Evolutionary conservation across 2,797 vertebrate species (phyloP).

Genomic region (Adrianichthys oophorus): DNA sequence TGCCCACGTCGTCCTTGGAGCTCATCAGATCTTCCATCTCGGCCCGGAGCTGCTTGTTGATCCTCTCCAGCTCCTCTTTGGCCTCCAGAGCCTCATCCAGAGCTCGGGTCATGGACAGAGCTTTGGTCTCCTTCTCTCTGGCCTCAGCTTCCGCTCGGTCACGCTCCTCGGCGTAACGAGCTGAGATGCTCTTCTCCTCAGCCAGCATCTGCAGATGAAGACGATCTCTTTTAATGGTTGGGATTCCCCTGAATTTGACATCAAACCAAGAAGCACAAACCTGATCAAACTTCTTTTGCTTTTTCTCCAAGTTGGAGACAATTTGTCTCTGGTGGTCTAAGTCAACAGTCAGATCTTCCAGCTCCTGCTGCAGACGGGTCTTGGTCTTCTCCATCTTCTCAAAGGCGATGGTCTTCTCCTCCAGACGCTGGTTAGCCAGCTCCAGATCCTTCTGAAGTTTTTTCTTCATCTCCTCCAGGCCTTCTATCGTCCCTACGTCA

Average conservation of each 20-base stretch:
- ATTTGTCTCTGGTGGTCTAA: constrained; percentile 93
- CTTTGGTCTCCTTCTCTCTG: constrained; percentile 96
- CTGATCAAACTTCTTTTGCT: constrained; percentile 98
- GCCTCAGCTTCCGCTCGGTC: constrained; percentile 96
- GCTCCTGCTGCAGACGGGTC: constrained; percentile 92
- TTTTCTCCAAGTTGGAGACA: constrained; percentile 92
- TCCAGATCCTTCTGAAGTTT: constrained; percentile 92
- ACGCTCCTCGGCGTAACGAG: constrained; percentile 92
- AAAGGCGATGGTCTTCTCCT: constrained; percentile 89
- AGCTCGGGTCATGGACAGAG: constrained; percentile 89
- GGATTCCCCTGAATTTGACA: not conserved
- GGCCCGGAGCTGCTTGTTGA: constrained; percentile 90
- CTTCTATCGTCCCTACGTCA: constrained; percentile 89
- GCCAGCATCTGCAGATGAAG: constrained; percentile 84
- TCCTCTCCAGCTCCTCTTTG: constrained; percentile 93
- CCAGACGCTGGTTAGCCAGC: constrained; percentile 84
- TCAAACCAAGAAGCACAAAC: constrained; percentile 53
- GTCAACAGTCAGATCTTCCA: constrained; percentile 92
- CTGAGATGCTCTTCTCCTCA: constrained; percentile 95
- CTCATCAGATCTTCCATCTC: constrained; percentile 99
- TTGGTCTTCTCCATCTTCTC: constrained; percentile 97
- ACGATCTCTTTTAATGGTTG: not conserved
- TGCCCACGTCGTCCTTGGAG: constrained; percentile 98
- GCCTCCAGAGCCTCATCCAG: constrained; percentile 93
- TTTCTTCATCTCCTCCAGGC: constrained; percentile 91